Percentiles rank a stretch among this genome's conserved stretches.
phyloP scores from a whole-genome alignment of 2,797 vertebrate genomes.

The Alectoris magna region DNA sequence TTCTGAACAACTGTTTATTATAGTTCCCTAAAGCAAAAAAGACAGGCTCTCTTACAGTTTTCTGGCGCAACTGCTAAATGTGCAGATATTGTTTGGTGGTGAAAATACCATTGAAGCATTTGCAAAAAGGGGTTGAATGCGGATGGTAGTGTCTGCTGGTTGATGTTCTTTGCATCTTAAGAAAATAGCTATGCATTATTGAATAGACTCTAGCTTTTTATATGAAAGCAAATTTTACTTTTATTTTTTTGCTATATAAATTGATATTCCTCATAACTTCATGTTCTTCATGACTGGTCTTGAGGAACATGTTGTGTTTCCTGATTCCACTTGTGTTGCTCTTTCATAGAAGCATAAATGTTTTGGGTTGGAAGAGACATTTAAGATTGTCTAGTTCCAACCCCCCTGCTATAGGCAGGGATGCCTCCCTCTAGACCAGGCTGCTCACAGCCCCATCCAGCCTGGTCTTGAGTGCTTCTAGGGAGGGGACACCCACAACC shows the following conservation, averaged over 20 bases:
- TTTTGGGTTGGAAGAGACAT: too few relatives aligned
- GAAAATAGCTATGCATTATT: background rate
- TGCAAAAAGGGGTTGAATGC: background rate
- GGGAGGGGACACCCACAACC: too few relatives aligned
- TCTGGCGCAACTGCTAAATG: background rate
- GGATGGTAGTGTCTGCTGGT: background rate
- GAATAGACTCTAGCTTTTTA: background rate
- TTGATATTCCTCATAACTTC: background rate
- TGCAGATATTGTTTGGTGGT: background rate
- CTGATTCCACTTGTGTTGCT: conserved; percentile 6
- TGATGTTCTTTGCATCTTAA: background rate
- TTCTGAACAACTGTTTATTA: background rate
- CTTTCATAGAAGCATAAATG: background rate
- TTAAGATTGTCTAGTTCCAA: too few relatives aligned
- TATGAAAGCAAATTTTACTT: background rate
- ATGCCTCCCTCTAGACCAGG: too few relatives aligned
- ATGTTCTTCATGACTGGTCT: conserved; percentile 4
- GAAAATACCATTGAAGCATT: background rate
- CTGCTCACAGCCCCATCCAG: too few relatives aligned
- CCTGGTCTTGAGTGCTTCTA: too few relatives aligned
- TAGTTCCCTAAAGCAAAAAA: background rate
- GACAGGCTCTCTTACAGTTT: background rate
- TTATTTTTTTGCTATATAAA: background rate
- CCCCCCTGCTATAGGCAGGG: too few relatives aligned
- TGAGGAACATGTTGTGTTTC: background rate